Evolutionary conservation across 2,797 vertebrate species (phyloP).

Genomic region (Leptoclinus maculatus): DNA sequence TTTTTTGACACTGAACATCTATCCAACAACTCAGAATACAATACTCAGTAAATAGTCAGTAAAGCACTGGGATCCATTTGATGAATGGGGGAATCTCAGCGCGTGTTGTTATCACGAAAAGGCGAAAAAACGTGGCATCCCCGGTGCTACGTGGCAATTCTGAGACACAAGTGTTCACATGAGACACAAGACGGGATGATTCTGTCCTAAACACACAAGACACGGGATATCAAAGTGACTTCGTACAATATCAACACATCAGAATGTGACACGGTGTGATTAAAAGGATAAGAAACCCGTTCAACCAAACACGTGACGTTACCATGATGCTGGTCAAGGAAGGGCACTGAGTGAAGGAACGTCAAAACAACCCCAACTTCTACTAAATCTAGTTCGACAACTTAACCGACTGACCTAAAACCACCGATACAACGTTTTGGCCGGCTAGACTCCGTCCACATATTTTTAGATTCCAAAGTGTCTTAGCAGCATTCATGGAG

Average conservation of each 20-base stretch:
- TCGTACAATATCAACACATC: slow-evolving; percentile 63
- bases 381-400: slow-evolving; percentile 32
- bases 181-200: slow-evolving; percentile 59
- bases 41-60: slow-evolving; percentile 81
- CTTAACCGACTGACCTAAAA: slow-evolving; percentile 24
- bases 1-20: slow-evolving; percentile 82
- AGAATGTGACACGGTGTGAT: slow-evolving; percentile 38
- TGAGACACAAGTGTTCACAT: slow-evolving; percentile 57
- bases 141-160: slow-evolving; percentile 71
- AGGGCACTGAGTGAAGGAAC: slow-evolving; percentile 58
- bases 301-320: slow-evolving; percentile 32
- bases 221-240: slow-evolving; percentile 64
- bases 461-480: slow-evolving; percentile 34
- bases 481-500: slow-evolving; percentile 72
- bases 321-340: slow-evolving; percentile 41
- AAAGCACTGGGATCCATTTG: slow-evolving; percentile 67
- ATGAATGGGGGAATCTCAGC: slow-evolving; percentile 54
- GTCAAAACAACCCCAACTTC: slow-evolving; percentile 43
- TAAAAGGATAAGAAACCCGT: slow-evolving; percentile 33
- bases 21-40: slow-evolving; percentile 81
- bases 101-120: slow-evolving; percentile 62
- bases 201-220: slow-evolving; percentile 62
- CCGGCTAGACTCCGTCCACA: slow-evolving; percentile 38
- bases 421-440: slow-evolving; percentile 30
- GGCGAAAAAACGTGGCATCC: slow-evolving; percentile 69